Evolutionary conservation across 1,140 invertebrate species (phyloP).

Genomic region (Diuraphis noxia): DNA sequence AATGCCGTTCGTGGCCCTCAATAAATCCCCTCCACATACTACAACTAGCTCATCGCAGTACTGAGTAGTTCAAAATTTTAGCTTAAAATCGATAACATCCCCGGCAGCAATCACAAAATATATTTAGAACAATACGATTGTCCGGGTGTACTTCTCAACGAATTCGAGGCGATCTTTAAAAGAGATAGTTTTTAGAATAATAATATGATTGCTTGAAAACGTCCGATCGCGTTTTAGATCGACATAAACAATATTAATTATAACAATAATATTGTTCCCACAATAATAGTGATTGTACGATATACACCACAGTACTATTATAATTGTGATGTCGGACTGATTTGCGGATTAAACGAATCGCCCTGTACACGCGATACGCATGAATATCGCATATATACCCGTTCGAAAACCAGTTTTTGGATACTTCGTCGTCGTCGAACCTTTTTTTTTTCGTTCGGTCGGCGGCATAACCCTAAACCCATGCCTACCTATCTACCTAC

Average conservation of each 20-base stretch:
- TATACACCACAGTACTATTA: neutral
- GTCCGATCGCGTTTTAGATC: neutral
- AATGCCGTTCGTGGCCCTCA: neutral
- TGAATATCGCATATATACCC: constrained; percentile 8
- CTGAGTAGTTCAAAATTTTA: neutral
- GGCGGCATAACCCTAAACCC: neutral
- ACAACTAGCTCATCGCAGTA: neutral
- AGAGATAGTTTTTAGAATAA: neutral
- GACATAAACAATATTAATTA: too few relatives aligned
- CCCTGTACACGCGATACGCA: neutral
- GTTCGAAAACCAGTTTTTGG: constrained; percentile 41
- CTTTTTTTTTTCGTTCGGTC: constrained; percentile 10
- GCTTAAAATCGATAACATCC: neutral
- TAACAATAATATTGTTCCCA: neutral
- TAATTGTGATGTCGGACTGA: neutral
- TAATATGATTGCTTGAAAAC: neutral
- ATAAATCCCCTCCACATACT: neutral
- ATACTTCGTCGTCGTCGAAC: constrained; percentile 28
- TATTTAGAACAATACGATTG: neutral
- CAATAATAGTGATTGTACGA: neutral
- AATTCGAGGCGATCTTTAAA: neutral
- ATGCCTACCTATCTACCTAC: constrained; percentile 20
- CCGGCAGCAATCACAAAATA: neutral
- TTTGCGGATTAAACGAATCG: neutral
- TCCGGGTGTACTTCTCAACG: too few relatives aligned